Conservation (phyloP, 2,797 vertebrate genomes). For the Clarias pachynema region DNA sequence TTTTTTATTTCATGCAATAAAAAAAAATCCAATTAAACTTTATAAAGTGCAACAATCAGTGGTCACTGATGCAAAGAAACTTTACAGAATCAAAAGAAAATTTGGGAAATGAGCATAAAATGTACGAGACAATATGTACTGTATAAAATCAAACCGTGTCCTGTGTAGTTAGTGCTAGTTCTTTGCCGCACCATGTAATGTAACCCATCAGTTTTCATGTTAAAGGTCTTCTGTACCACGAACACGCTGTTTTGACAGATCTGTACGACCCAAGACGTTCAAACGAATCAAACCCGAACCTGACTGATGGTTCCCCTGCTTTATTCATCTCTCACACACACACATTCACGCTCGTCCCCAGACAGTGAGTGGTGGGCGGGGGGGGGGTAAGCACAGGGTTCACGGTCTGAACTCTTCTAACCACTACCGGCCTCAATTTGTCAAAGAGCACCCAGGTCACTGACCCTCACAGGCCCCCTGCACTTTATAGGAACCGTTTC, state of each 20-base stretch:
- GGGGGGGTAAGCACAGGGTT: not conserved
- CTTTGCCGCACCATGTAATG: not conserved
- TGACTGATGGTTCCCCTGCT: not conserved
- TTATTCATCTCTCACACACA: not conserved
- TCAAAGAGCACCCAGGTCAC: slow-evolving; percentile 50
- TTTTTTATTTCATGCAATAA: no score
- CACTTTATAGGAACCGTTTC: slow-evolving; percentile 41
- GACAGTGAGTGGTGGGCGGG: not conserved
- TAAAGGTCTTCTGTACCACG: not conserved
- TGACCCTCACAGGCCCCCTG: slow-evolving; percentile 48
- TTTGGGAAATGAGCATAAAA: no score
- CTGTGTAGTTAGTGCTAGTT: not conserved
- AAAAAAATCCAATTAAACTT: no score
- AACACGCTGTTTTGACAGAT: not conserved
- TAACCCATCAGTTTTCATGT: not conserved
- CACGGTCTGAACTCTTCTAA: slow-evolving; percentile 39
- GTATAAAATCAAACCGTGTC: not conserved
- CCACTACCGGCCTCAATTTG: slow-evolving; percentile 57
- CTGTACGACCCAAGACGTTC: not conserved
- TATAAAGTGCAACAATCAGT: no score
- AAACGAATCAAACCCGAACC: not conserved
- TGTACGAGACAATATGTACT: not conserved
- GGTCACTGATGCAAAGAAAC: no score
- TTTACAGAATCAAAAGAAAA: no score
- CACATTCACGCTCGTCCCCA: not conserved